Conservation (phyloP, 1,140 invertebrate species). For the Sitophilus oryzae region DNA sequence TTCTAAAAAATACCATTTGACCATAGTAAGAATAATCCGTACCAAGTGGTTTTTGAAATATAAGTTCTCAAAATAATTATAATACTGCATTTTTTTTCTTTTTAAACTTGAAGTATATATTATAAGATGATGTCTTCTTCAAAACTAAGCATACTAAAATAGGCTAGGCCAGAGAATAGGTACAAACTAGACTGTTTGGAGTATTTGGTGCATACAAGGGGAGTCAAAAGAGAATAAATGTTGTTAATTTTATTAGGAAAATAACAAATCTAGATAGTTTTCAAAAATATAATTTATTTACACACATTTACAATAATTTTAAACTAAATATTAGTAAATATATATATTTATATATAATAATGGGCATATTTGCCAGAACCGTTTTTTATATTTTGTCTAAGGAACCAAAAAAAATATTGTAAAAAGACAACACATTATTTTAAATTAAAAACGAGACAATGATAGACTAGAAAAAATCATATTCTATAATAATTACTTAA, state of each 20-base stretch:
- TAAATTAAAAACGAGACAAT: slow-evolving; percentile 30
- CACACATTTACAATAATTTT: slow-evolving; percentile 34
- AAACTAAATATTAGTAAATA: slow-evolving; percentile 27
- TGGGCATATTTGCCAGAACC: slow-evolving; percentile 11
- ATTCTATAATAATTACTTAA: slow-evolving; percentile 23
- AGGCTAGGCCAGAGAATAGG: too few relatives aligned
- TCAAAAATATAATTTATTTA: slow-evolving; percentile 37
- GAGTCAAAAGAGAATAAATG: slow-evolving; percentile 2
- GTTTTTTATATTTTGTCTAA: slow-evolving; percentile 19
- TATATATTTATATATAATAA: slow-evolving; percentile 5
- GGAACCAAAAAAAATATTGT: slow-evolving; percentile 23
- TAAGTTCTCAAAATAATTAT: too few relatives aligned
- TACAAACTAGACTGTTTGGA: not conserved
- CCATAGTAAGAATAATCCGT: too few relatives aligned
- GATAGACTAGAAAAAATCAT: slow-evolving; percentile 37
- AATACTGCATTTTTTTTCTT: too few relatives aligned
- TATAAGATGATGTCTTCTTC: too few relatives aligned
- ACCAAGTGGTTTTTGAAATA: too few relatives aligned
- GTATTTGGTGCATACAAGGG: not conserved
- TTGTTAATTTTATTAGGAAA: not conserved
- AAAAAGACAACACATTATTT: slow-evolving; percentile 28
- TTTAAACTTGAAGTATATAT: too few relatives aligned
- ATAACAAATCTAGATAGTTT: slow-evolving; percentile 8
- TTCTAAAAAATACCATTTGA: too few relatives aligned
- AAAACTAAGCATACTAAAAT: too few relatives aligned